Evolutionary conservation across 2,797 vertebrate species (phyloP), one percentile per base, ranked within the genome.

Genomic region (Melanogrammus aeglefinus): DNA sequence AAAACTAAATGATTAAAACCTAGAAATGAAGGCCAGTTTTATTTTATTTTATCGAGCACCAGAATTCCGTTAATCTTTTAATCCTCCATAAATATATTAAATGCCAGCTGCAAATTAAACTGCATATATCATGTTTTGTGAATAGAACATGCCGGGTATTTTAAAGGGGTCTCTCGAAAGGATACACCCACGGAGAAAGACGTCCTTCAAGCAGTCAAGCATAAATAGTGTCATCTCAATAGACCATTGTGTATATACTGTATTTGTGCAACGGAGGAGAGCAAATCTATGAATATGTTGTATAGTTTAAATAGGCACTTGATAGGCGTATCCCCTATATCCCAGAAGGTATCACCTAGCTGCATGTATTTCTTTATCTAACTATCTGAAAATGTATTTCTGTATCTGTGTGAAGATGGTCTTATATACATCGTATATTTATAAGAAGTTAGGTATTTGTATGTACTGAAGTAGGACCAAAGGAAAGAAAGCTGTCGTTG

Each of bases 271-370:
- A 90, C 84, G 86, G 88, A 94, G 93, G 91, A 93, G 91, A 93
- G 91, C 91, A 93, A 91, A 92, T 93, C 89, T 92, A 91, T 92
- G 91, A 94, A 92, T 91, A 88, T 91, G 91, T 87, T 88, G 92
- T 93, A 92, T 93, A 91, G 89, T 92, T 90, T 91, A 92, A 93
- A 93, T 94, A 95, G 94, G 94, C 94, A 95, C 94, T 95, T 95
- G 91, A 93, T 92, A 94, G 92, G 91, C 88, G 82, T 90, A 90
- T 89, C 92, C 90, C 91, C 90, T 89, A 91, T 88, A 91, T 92
- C 91, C 91, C 88, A 90, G 83, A 90, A 91, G 63, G 63, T 24
- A 69, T 69, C 63, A 27, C 93, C 89, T 91, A 84, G 90, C 89
- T 93, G 89, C 87, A 87, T 86, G 88, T 87, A 89, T 80, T 88